Percentiles rank a stretch among this genome's conserved stretches.
Conservation (phyloP, 2,888 invertebrate species). For the Erynnis tages region DNA sequence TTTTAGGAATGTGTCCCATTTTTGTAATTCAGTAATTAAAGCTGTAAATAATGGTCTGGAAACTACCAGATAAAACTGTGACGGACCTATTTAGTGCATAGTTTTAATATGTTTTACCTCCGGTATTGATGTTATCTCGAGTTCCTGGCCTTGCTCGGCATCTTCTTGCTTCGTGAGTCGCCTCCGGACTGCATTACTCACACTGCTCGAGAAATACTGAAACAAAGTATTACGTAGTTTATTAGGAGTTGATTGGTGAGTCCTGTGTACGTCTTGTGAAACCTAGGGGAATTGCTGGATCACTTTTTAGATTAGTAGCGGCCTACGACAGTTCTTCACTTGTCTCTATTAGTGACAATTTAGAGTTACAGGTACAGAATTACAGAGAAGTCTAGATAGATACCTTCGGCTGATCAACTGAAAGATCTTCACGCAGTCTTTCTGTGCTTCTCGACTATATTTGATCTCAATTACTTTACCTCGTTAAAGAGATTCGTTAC, state of each 20-base stretch:
- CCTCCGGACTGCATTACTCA: constrained; percentile 50
- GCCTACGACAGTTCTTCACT: no score
- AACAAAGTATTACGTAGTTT: constrained; percentile 16
- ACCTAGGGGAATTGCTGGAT: no score
- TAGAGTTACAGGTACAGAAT: no score
- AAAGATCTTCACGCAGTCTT: no score
- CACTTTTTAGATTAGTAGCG: no score
- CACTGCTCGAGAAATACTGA: constrained; percentile 72
- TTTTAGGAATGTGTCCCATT: neutral
- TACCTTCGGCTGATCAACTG: no score
- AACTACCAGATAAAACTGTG: no score
- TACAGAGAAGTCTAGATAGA: no score
- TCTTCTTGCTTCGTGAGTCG: constrained; percentile 42
- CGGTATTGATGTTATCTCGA: constrained; percentile 56
- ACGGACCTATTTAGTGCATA: neutral
- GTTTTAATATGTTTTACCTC: constrained; percentile 42
- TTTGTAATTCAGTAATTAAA: neutral
- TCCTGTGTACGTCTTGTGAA: neutral
- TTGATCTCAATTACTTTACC: no score
- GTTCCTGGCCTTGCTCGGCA: constrained; percentile 46
- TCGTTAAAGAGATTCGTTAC: no score
- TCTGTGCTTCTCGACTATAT: no score
- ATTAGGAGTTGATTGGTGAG: neutral
- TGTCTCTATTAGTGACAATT: no score
- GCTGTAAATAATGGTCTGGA: neutral